Evolutionary conservation across 2,113 vertebrate species (phyloP), one percentile per base, ranked within the genome.

Genomic region (Ophthalmolycus amberensis): DNA sequence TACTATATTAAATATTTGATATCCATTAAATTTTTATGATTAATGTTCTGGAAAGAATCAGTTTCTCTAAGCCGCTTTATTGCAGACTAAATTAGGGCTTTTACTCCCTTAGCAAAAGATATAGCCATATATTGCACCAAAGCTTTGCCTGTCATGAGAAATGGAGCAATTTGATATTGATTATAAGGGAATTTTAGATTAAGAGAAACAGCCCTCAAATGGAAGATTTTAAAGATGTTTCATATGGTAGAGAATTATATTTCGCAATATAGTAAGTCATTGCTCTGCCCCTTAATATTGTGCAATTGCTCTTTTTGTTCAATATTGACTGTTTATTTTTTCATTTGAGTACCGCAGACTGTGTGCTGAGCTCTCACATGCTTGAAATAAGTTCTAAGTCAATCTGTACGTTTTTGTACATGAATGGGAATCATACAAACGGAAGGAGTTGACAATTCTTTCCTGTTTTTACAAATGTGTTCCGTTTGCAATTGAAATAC

Each of bases 1-100:
- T 93, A 95, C 93, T 95, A 90, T 94, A 95, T 95, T 96, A 95
- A 95, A 95, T 95, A 95, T 95, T 95, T 95, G 94, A 96, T 95
- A 95, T 93, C 91, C 93, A 95, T 96, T 93, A 95, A 85, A 93
- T 87, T 93, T 94, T 91, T 81, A 95, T 95, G 95, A 95, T 95
- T 95, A 95, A 95, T 95, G 94, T 94, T 91, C 91, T 94, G 89
- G 93, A 94, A 95, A 94, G 90, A 94, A 94, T 94, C 92, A 66
- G 92, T 95, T 95, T 94, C 92, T 94, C 91, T 93, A 92, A 94
- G 92, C 90, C 74, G 90, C 94, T 94, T 94, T 95, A 95, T 93
- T 93, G 93, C 93, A 86, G 91, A 93, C 90, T 94, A 92, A 95
- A 95, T 94, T 94, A 94, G 93, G 74, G 82, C 68, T 94, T 94